phyloP scores from a whole-genome alignment of 2,888 invertebrate genomes.

The Agrochola lychnidis region DNA sequence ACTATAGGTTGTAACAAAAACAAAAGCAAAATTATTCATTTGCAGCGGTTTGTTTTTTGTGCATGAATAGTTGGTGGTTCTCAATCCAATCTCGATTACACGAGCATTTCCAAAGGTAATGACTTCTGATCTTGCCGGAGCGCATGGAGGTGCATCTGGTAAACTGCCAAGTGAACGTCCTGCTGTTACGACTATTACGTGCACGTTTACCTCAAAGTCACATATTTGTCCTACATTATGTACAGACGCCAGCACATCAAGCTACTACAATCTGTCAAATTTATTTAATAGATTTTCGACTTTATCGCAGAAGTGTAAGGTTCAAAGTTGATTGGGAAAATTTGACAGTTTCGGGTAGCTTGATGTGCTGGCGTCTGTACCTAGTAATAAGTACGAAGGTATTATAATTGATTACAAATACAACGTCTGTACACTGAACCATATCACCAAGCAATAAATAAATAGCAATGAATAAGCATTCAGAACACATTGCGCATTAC shows the following conservation, averaged over 20 bases:
- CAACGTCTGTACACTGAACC: background rate
- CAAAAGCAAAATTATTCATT: slow-evolving; percentile 35
- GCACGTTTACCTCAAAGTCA: slow-evolving; percentile 24
- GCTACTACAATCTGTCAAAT: no score
- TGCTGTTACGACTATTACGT: slow-evolving; percentile 23
- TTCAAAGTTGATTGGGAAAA: no score
- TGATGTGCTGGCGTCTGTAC: no score
- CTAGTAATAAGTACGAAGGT: background rate
- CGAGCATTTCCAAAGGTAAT: slow-evolving; percentile 36
- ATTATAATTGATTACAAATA: background rate
- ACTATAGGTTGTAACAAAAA: slow-evolving; percentile 26
- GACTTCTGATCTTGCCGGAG: slow-evolving; percentile 15
- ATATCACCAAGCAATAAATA: no score
- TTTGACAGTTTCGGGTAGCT: no score
- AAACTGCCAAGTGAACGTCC: slow-evolving; percentile 32
- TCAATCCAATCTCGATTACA: slow-evolving; percentile 27
- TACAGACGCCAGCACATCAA: no score
- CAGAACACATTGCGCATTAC: background rate
- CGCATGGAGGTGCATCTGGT: slow-evolving; percentile 23
- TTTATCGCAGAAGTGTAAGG: no score
- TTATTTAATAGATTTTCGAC: no score
- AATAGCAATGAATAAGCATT: background rate
- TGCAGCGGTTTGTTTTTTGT: slow-evolving; percentile 21
- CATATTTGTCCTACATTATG: background rate
- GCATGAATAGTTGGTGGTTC: slow-evolving; percentile 1